These are phyloP conservation scores for Pseudopleuronectes americanus DNA, from an alignment of 2,797 vertebrate genomes.

Conservation along the genomic window DNA sequence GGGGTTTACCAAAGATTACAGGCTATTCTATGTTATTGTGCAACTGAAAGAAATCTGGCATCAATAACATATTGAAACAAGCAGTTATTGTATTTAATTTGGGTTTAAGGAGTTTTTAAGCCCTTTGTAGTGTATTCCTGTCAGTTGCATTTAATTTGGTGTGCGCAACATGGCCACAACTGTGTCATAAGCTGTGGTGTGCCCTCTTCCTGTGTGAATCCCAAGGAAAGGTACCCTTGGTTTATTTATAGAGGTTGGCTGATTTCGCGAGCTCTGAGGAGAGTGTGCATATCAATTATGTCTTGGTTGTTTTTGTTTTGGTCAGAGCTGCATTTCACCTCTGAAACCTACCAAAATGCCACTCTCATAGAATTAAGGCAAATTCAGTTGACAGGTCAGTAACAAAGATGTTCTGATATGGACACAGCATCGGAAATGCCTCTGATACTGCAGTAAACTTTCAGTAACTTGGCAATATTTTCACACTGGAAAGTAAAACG, in stretches of 20 bases:
- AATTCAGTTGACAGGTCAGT: constrained; percentile 34
- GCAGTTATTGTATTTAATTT: background rate
- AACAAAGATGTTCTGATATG: no score
- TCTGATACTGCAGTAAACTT: no score
- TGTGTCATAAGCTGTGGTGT: constrained; percentile 34
- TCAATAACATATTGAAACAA: constrained; percentile 10
- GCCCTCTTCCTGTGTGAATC: constrained; percentile 56
- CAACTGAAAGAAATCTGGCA: constrained; percentile 13
- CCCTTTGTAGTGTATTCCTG: constrained; percentile 8
- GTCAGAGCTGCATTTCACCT: constrained; percentile 34
- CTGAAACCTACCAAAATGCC: constrained; percentile 48
- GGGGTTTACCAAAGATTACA: constrained; percentile 30
- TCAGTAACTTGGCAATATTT: no score
- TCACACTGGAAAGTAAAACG: no score
- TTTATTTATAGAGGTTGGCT: constrained; percentile 72
- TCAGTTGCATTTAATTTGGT: constrained; percentile 33
- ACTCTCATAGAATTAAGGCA: constrained; percentile 28
- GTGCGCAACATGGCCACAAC: constrained; percentile 14
- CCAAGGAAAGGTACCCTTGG: constrained; percentile 53
- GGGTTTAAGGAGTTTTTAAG: background rate
- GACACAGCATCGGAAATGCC: no score
- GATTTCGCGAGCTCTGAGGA: constrained; percentile 47
- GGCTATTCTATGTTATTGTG: constrained; percentile 2
- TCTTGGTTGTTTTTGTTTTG: constrained; percentile 22
- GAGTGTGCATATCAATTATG: constrained; percentile 34